These are phyloP conservation scores for Drosophila fulvimacula DNA, from an alignment of 2,888 invertebrate species.

Conservation along the genomic window DNA sequence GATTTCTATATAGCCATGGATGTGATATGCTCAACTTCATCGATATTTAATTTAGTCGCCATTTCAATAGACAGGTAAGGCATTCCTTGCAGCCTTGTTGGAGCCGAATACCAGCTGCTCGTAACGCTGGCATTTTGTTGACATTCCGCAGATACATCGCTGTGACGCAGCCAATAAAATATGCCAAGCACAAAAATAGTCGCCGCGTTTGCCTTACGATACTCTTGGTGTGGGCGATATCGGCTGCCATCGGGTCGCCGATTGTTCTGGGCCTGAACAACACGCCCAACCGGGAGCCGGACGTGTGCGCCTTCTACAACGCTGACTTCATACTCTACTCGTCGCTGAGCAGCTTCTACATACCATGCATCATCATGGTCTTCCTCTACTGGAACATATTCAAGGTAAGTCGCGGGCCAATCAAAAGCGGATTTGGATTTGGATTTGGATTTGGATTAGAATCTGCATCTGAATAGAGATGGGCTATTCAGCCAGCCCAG, in stretches of 20 bases:
- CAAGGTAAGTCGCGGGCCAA: constrained; percentile 87
- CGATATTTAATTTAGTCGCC: constrained; percentile 98
- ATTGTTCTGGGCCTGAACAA: constrained; percentile 98
- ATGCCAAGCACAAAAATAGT: constrained; percentile 99
- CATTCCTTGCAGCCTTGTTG: neutral
- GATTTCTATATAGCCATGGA: constrained; percentile 99
- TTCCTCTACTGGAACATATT: constrained; percentile 99
- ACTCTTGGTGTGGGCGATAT: constrained; percentile 97
- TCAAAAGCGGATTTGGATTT: constrained; percentile 61
- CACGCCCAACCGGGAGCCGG: constrained; percentile 92
- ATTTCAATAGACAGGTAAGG: constrained; percentile 98
- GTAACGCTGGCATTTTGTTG: neutral
- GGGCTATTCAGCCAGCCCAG: constrained; percentile 7
- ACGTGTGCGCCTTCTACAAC: constrained; percentile 98
- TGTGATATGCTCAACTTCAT: constrained; percentile 98
- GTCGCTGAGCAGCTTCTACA: constrained; percentile 98
- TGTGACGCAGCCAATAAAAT: constrained; percentile 99
- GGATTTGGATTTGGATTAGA: neutral
- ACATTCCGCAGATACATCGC: constrained; percentile 94
- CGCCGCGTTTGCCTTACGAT: constrained; percentile 97
- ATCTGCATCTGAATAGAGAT: constrained; percentile 19
- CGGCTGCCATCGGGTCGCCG: constrained; percentile 97
- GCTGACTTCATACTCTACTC: constrained; percentile 99
- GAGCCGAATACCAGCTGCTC: neutral
- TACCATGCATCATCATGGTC: constrained; percentile 99